Percentiles rank a stretch among this genome's conserved stretches.
phyloP scores from a whole-genome alignment of 2,113 vertebrate species.

The Pseudolaguvia tuberculata region DNA sequence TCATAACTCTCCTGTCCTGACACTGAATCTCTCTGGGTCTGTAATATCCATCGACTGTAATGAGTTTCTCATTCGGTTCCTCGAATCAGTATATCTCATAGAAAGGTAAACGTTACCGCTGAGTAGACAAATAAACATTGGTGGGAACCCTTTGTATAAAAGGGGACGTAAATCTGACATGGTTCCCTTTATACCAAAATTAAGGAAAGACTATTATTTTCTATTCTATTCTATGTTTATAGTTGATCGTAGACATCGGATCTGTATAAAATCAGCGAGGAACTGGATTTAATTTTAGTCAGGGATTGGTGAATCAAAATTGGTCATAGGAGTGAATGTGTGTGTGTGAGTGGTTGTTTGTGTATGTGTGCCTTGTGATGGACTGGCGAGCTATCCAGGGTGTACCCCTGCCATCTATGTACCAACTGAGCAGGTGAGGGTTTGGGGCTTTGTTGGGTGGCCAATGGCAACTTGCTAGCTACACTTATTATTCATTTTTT shows the following conservation, averaged over 20 bases:
- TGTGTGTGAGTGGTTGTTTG: too few relatives aligned
- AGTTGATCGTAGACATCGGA: constrained; percentile 5
- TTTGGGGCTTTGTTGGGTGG: too few relatives aligned
- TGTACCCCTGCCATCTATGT: too few relatives aligned
- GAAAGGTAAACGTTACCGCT: neutral
- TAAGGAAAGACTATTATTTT: too few relatives aligned
- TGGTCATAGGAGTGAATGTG: too few relatives aligned
- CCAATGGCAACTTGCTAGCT: too few relatives aligned
- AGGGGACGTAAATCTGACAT: neutral
- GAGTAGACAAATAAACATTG: neutral
- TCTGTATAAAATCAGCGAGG: neutral
- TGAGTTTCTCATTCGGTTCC: neutral
- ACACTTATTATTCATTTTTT: too few relatives aligned
- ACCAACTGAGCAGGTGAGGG: too few relatives aligned
- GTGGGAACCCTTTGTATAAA: neutral
- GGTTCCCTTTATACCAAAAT: neutral
- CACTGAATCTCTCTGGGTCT: constrained; percentile 19
- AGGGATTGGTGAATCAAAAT: too few relatives aligned
- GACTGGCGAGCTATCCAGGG: too few relatives aligned
- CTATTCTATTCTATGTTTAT: constrained; percentile 2
- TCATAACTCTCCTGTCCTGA: constrained; percentile 4
- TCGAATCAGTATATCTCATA: neutral
- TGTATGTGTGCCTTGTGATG: too few relatives aligned
- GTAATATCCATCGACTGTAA: constrained; percentile 8
- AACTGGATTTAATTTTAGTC: neutral